Base-by-base conservation (phyloP, 2,888 invertebrate genomes). In the Lottia gigantea region DNA sequence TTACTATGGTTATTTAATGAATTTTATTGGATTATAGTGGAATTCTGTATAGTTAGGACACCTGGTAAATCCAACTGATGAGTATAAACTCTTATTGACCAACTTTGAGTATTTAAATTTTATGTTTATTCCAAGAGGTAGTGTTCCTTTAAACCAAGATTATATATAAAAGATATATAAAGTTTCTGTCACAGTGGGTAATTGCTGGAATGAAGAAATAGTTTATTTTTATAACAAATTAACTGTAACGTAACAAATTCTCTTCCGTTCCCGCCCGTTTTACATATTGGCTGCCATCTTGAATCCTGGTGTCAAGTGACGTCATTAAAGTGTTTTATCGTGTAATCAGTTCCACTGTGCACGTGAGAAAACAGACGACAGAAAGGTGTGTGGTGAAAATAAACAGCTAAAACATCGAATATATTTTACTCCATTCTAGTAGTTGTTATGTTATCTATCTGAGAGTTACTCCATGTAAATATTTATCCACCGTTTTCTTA, bases 321-420 rank as follows among this genome's bases (percentile, higher is more conserved):
- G 55, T 55, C 55, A 55, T 55, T 23, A 55, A 55, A 55, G 55
- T 55, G 55, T 55, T 55, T 55, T 55, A 55, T 55, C 55, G 14
- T 55, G 55, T 55, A 55, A 55, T 55, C 55, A 55, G 19, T 55
- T 55, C 23, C 55, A 2, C 12, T 11, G 55, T 55, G 55, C 55
- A 55, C 55, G 55, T 55, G 55, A 23, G 67, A 67, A 40, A 67
- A 67, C 67, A 67, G 67, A 62, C 62, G 61, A 67, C 67, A 67
- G 23, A 67, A 62, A 46, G 62, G 62, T 62, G 67, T 67, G 67
- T 45, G 62, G 67, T 23, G 67, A 67, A 67, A 67, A 67, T 62
- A 67, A 67, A 67, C 61, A 61, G 1, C 62, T 45, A 61, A 61
- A 45, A 62, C 61, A 67, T 62, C 19, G 46, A 45, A 62, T 62